Evolutionary conservation across 2,113 vertebrate genomes (phyloP).

Genomic region (Leucoraja erinaceus): DNA sequence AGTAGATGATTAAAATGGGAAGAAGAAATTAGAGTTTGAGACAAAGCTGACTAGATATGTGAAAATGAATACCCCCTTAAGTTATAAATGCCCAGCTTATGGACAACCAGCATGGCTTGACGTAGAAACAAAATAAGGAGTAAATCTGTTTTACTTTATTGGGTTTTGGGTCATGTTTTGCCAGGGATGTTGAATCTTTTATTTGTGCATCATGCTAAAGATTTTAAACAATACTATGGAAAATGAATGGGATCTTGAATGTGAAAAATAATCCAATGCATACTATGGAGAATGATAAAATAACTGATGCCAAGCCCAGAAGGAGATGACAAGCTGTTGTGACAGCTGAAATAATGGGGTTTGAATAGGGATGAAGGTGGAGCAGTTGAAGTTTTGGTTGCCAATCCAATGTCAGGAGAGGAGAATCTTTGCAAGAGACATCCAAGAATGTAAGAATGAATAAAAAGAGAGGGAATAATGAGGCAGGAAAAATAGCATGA

Average conservation of each 20-base stretch:
- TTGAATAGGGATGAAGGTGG: background rate
- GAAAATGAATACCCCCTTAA: too few relatives aligned
- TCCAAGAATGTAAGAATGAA: background rate
- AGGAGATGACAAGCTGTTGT: too few relatives aligned
- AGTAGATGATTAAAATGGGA: too few relatives aligned
- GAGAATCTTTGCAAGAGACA: background rate
- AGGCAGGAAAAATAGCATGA: too few relatives aligned
- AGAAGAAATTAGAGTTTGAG: too few relatives aligned
- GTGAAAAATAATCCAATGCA: background rate
- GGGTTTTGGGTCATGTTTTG: too few relatives aligned
- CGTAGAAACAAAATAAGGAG: too few relatives aligned
- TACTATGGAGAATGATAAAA: background rate
- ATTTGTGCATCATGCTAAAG: background rate
- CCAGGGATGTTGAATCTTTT: background rate
- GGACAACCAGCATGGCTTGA: too few relatives aligned
- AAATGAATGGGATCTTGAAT: background rate
- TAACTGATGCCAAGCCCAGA: background rate
- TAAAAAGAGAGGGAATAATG: too few relatives aligned
- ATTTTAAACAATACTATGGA: background rate
- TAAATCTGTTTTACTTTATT: too few relatives aligned
- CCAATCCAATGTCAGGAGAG: background rate
- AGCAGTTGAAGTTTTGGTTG: background rate
- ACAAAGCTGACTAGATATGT: too few relatives aligned
- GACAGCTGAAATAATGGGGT: background rate
- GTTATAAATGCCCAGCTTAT: too few relatives aligned